phyloP scores from a whole-genome alignment of 2,888 invertebrate genomes.

The Melanchra persicariae region DNA sequence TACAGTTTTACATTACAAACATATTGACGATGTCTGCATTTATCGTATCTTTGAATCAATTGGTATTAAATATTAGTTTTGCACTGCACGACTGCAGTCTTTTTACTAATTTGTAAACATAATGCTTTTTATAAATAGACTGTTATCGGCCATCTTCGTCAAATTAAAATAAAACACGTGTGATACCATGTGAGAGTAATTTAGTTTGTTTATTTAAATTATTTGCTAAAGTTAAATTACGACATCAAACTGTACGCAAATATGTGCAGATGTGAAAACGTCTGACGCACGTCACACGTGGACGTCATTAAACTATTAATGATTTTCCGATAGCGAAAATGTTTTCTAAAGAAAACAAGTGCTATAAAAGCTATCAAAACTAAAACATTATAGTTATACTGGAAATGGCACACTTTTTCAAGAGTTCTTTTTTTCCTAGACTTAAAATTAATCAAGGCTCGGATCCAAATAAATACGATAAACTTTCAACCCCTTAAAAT shows the following conservation, averaged over 20 bases:
- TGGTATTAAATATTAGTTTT: background rate
- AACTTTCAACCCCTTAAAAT: conserved; percentile 5
- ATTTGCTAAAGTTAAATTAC: background rate
- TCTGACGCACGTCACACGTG: conserved; percentile 31
- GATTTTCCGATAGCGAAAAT: conserved; percentile 18
- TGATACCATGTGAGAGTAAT: background rate
- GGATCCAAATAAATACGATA: conserved; percentile 13
- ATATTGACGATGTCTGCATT: background rate
- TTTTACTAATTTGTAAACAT: background rate
- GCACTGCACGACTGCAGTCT: background rate
- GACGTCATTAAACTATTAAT: conserved; percentile 9
- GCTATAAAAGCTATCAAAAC: background rate
- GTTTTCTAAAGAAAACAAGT: background rate
- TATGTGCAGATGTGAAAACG: conserved; percentile 17
- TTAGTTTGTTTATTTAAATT: conserved; percentile 8
- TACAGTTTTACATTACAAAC: conserved; percentile 10
- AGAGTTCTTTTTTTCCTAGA: background rate
- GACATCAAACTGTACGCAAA: conserved; percentile 4
- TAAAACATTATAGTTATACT: background rate
- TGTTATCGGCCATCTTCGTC: background rate
- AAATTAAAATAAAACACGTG: conserved; percentile 1
- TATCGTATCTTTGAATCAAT: background rate
- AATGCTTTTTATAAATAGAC: background rate
- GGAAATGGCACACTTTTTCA: background rate
- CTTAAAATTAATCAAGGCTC: background rate